These are phyloP conservation scores for Condylostylus longicornis DNA, from an alignment of 1,140 invertebrate genomes.

Conservation along the genomic window DNA sequence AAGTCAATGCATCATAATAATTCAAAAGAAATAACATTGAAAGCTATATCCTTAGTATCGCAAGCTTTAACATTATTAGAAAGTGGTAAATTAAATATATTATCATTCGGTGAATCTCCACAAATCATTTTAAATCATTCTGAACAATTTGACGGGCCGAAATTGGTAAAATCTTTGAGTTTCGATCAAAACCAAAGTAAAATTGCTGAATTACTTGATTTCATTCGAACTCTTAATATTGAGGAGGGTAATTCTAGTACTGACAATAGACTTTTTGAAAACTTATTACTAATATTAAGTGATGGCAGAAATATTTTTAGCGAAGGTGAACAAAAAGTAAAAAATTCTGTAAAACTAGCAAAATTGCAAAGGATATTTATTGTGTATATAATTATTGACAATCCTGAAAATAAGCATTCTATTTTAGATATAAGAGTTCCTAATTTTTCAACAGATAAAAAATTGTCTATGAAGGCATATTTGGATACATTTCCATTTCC, in stretches of 20 bases:
- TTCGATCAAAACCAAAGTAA: constrained; percentile 71
- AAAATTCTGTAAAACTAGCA: constrained; percentile 63
- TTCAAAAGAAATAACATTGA: constrained; percentile 83
- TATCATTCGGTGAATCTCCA: constrained; percentile 83
- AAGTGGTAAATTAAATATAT: constrained; percentile 76
- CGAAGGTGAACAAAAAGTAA: constrained; percentile 57
- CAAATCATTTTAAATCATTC: constrained; percentile 71
- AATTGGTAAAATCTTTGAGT: constrained; percentile 57
- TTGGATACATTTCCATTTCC: constrained; percentile 95
- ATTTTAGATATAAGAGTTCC: not conserved
- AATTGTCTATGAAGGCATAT: constrained; percentile 44
- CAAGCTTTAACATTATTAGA: constrained; percentile 81
- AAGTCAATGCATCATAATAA: constrained; percentile 82
- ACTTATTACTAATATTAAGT: constrained; percentile 81
- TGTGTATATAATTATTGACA: constrained; percentile 92
- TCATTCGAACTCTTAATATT: constrained; percentile 54
- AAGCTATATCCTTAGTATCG: constrained; percentile 84
- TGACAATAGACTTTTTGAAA: constrained; percentile 53
- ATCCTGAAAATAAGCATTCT: constrained; percentile 64
- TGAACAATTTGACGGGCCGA: constrained; percentile 73
- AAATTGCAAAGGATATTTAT: constrained; percentile 73
- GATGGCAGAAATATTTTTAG: constrained; percentile 87
- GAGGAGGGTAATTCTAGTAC: constrained; percentile 35
- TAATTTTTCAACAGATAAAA: constrained; percentile 35
- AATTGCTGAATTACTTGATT: constrained; percentile 65